Base-by-base conservation (phyloP, 2,113 vertebrate genomes). In the Pelvicachromis taeniatus region DNA sequence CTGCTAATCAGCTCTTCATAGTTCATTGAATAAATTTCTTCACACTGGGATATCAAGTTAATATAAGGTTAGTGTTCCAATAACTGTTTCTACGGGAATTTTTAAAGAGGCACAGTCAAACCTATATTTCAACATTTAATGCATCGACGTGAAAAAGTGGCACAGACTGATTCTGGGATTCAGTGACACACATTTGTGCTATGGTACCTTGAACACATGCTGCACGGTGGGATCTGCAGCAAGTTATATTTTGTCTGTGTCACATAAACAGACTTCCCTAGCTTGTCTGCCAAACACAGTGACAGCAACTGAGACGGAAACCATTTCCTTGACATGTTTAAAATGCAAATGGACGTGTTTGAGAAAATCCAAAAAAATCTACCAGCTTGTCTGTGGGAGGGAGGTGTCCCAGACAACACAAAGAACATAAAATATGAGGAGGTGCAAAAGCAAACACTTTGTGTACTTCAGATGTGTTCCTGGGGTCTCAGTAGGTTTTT, bases 281-380 rank as follows among this genome's bases (percentile, higher is more conserved):
- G 80, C 89, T 92, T 78, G 81, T 89, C 88, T 92, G 92, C 91
- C 92, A 93, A 91, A 83, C 83, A 83, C 58, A n/a, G 85, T 88
- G 93, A 94, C 95, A 94, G 91, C 88, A 90, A 83, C 90, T 77
- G 87, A 93, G 86, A 88, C 73, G 82, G 91, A 87, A 92, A 89
- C 88, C 87, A 93, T 94, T 94, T 93, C 80, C 79, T 91, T 94
- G 90, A 94, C 89, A 88, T 87, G 91, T 91, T 93, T 92, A 93
- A 94, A 95, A 95, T 95, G 94, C 93, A 94, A 95, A 95, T 96
- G 89, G 89, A 78, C 21, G 85, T 85, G 85, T 94, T 93, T 94
- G 91, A 93, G 84, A 81, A 87, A 87, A 92, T 68, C 42, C 13
- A 75, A 75, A 85, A 80, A 86, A 83, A 82, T 85, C 58, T 80